Conservation (phyloP, 1,140 invertebrate species). For the Colletes gigas region DNA sequence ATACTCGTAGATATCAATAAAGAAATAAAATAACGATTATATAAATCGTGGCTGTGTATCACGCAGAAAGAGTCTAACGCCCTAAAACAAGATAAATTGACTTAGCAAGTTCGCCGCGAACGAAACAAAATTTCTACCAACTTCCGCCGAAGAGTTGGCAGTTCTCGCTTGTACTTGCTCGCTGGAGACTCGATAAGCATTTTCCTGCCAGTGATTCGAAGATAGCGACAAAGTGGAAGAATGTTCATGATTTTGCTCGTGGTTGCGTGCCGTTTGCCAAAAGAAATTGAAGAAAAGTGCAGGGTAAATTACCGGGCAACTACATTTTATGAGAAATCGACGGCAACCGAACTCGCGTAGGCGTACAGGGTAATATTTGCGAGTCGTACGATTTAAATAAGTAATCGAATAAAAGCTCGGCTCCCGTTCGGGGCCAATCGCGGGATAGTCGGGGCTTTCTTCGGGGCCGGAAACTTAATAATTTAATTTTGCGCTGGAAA, state of each 20-base stretch:
- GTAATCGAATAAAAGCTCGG: slow-evolving; percentile 60
- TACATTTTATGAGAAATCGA: too few species aligned
- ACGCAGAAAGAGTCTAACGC: too few species aligned
- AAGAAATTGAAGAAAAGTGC: slow-evolving; percentile 16
- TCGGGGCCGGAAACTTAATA: slow-evolving; percentile 63
- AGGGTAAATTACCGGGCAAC: neutral
- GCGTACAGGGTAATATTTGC: slow-evolving; percentile 43
- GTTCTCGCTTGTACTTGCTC: too few species aligned
- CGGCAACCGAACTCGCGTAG: neutral
- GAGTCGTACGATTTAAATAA: slow-evolving; percentile 62
- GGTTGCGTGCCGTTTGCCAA: neutral
- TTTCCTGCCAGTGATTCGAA: neutral
- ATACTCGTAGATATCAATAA: too few species aligned
- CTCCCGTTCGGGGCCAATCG: slow-evolving; percentile 19
- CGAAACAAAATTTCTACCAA: too few species aligned
- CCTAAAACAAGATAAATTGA: too few species aligned
- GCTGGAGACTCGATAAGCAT: too few species aligned
- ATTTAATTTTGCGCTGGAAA: slow-evolving; percentile 68
- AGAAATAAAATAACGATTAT: too few species aligned
- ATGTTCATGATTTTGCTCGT: neutral
- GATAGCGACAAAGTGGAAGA: neutral
- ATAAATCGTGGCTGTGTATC: too few species aligned
- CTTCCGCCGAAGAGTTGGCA: too few species aligned
- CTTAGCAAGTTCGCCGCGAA: too few species aligned
- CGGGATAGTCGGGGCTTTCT: slow-evolving; percentile 24